phyloP scores from a whole-genome alignment of 2,888 invertebrate genomes.

The Suillia variegata region DNA sequence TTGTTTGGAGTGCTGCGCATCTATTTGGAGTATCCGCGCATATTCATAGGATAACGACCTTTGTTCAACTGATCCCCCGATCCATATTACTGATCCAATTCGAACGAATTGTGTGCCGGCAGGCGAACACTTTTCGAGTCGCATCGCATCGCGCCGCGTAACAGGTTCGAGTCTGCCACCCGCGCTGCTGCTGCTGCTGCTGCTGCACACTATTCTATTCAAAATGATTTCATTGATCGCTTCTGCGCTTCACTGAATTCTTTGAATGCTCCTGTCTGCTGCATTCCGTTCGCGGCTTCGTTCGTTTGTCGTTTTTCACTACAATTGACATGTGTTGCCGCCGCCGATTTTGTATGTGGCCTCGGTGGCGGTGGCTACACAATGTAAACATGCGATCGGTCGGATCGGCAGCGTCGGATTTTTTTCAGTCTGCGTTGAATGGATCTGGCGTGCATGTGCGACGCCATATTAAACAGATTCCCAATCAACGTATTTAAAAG shows the following conservation, averaged over 20 bases:
- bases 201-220: too few relatives aligned
- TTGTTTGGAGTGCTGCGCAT: constrained; percentile 16
- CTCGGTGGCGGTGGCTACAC: not conserved
- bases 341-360: too few relatives aligned
- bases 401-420: not conserved
- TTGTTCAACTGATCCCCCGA: not conserved
- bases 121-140: not conserved
- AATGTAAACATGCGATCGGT: not conserved
- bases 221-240: not conserved
- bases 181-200: constrained; percentile 1
- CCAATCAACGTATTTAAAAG: constrained; percentile 28
- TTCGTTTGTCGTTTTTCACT: constrained; percentile 1
- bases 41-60: constrained; percentile 17
- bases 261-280: not conserved
- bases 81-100: not conserved
- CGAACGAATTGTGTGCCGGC: not conserved
- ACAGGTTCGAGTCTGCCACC: constrained; percentile 1
- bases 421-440: not conserved
- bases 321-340: constrained; percentile 7
- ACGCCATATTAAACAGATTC: constrained; percentile 32
- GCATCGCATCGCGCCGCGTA: not conserved
- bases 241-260: not conserved
- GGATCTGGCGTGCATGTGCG: constrained; percentile 28
- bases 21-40: not conserved
- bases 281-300: not conserved